phyloP scores from a whole-genome alignment of 2,888 invertebrate genomes.

The Lithophane semibrunnea region DNA sequence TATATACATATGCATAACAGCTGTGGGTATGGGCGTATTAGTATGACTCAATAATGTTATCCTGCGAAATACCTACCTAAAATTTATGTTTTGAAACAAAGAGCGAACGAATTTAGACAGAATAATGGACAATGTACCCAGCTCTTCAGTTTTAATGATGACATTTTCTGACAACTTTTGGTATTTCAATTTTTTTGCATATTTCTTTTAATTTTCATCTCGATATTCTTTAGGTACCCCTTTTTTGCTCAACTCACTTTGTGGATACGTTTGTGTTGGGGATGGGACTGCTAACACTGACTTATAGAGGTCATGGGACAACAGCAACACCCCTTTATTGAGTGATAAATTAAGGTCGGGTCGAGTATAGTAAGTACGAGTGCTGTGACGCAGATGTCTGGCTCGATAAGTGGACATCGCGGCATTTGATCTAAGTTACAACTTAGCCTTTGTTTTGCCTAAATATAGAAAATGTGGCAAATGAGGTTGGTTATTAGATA shows the following conservation, averaged over 20 bases:
- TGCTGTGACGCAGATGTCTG: constrained; percentile 19
- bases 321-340: constrained; percentile 14
- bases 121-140: background rate
- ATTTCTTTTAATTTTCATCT: background rate
- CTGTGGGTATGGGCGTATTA: background rate
- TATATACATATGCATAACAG: constrained; percentile 5
- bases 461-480: background rate
- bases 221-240: background rate
- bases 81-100: constrained; percentile 22
- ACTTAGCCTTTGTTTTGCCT: background rate
- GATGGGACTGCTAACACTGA: background rate
- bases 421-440: constrained; percentile 10
- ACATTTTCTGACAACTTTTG: background rate
- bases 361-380: constrained; percentile 10
- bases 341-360: constrained; percentile 18
- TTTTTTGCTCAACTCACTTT: background rate
- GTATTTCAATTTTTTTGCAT: background rate
- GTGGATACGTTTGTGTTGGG: too few relatives aligned
- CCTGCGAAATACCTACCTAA: constrained; percentile 17
- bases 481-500: background rate
- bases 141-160: background rate
- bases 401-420: constrained; percentile 6
- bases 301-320: constrained; percentile 7
- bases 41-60: constrained; percentile 37
- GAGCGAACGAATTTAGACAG: background rate